Percentiles rank a stretch among this genome's conserved stretches.
Evolutionary conservation across 2,797 vertebrate genomes (phyloP).

Genomic region (Leontopithecus rosalia): DNA sequence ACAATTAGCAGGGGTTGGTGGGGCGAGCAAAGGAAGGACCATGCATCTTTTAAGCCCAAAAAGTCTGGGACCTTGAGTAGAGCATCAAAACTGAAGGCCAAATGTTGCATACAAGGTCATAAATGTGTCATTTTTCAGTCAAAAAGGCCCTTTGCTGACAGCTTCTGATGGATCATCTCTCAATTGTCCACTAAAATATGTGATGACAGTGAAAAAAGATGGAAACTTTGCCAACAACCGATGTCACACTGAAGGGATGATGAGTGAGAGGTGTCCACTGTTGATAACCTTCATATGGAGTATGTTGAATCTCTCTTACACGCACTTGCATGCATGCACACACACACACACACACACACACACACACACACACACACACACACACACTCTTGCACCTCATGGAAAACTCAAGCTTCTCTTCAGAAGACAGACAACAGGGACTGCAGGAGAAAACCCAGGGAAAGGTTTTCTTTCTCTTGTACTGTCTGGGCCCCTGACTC

Average conservation of each 20-base stretch:
- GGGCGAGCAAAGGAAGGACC: background rate
- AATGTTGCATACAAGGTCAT: background rate
- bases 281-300: background rate
- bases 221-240: background rate
- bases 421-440: background rate
- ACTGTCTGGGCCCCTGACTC: background rate
- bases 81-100: background rate
- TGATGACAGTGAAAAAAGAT: background rate
- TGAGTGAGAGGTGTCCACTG: background rate
- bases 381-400: background rate
- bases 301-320: background rate
- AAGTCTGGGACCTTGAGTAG: background rate
- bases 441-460: background rate
- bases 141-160: background rate
- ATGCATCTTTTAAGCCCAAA: background rate
- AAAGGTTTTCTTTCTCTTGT: background rate
- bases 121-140: background rate
- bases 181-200: background rate
- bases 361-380: background rate
- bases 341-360: rapidly evolving
- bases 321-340: rapidly evolving
- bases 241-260: background rate
- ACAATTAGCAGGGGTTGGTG: background rate
- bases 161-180: background rate
- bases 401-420: background rate